Evolutionary conservation across 2,888 invertebrate genomes (phyloP), one percentile per base, ranked within the genome.

Genomic region (Tachina grossa): DNA sequence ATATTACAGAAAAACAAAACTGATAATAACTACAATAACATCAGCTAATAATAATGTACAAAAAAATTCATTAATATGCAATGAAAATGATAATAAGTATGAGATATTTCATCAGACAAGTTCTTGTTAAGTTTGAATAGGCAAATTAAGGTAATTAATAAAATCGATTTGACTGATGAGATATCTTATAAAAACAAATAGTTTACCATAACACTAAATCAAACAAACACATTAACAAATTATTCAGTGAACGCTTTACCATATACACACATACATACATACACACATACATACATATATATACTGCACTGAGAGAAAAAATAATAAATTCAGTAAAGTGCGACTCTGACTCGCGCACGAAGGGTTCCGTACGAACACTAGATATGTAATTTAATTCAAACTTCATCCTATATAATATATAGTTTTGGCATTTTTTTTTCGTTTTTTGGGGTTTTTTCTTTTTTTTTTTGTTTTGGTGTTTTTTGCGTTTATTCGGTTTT

Each of bases 41-140:
- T 85, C 85, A 74, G 84, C 82, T 86, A 85, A 31, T 31, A 31
- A 31, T 31, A 31, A 88, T 87, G 84, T 88, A 85, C 87, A 88
- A 85, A 87, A 85, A 87, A 82, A 85, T 76, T 84, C 51, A 86
- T 81, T 81, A 66, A 83, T 80, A 83, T 72, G 66, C 85, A 87
- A 85, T 82, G 78, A 82, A 85, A 82, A 82, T 75, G 82, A 82
- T 82, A 82, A 85, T 85, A 85, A 79, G 59, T 72, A 66, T 66
- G 53, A 53, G 71, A 22, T 55, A 85, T 72, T 75, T 82, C 74
- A 82, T 78, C 79, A 71, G 49, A 14, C 77, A 79, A 78, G 51
- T 63, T 59, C 41, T 47, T 57, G 43, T 41, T 53, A 45, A 65
- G 53, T 45, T 45, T 65, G 19, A 69, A 41, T 51, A 66, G 66